Conservation (phyloP, 1,140 invertebrate species). For the Brachionus manjavacas region DNA sequence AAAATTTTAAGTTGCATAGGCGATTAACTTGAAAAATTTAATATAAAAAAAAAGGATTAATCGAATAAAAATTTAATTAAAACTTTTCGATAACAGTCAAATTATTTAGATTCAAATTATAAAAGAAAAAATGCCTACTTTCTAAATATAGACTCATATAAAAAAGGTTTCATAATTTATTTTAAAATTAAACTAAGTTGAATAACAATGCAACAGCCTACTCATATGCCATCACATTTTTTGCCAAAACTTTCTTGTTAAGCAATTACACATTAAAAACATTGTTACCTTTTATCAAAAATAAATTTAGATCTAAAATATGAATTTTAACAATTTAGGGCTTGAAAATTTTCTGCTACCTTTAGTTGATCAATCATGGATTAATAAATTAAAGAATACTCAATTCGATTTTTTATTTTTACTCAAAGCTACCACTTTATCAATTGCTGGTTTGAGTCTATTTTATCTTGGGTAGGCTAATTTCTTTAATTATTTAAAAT, state of each 20-base stretch:
- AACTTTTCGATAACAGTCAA: too few species aligned
- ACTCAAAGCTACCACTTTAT: not conserved
- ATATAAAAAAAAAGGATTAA: too few species aligned
- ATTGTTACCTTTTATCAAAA: not conserved
- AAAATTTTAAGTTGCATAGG: too few species aligned
- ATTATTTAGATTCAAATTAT: not conserved
- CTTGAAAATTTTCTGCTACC: not conserved
- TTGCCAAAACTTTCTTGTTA: conserved; percentile 51
- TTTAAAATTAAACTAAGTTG: conserved; percentile 48
- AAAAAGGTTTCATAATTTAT: not conserved
- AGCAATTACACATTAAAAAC: conserved; percentile 33
- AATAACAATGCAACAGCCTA: conserved; percentile 56
- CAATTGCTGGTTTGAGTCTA: not conserved
- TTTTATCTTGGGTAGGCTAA: not conserved
- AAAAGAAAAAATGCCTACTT: not conserved
- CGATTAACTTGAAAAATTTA: too few species aligned
- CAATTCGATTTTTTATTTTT: not conserved
- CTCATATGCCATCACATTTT: conserved; percentile 57
- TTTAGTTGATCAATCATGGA: not conserved
- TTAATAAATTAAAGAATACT: not conserved
- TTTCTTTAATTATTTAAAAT: not conserved
- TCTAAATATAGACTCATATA: not conserved
- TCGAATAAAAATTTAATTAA: too few species aligned
- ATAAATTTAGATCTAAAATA: not conserved
- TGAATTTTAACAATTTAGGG: not conserved